Base-by-base conservation (phyloP, 2,113 vertebrate species). In the Meleagris gallopavo region DNA sequence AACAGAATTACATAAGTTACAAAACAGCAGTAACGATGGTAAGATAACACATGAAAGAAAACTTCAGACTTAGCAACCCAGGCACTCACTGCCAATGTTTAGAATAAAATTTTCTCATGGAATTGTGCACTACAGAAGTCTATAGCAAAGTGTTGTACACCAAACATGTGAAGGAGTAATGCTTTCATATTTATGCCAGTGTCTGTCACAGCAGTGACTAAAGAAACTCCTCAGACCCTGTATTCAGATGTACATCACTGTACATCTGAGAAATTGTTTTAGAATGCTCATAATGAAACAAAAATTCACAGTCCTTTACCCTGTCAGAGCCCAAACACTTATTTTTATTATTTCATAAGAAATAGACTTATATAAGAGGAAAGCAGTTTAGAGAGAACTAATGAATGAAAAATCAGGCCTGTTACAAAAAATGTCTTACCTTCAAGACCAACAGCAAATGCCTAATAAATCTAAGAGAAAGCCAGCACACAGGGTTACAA, bases 211-310 rank as follows among this genome's bases (percentile, higher is more conserved):
- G 52, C 40, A 86, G 45, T 48, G 40, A 61, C 66, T 84, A 61
- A 86, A 86, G 83, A 86, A 81, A 69, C 67, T 72, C 40, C 77
- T 83, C 77, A 52, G n/a, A 46, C 75, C 61, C 9, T 64, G 34
- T 19, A 64, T n/a, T 78, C 70, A 43, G 41, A 43, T 52, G 69
- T 57, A 48, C 61, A 52, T 48, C 69, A 72, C 60, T 27, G 21
- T 52, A 86, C 88, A 95, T 46, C 70, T 88, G 70, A 1, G 6
- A 92, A 81, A 57, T 88, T 90, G n/a, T 81, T 15, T 89, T 92
- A 29, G 41, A 36, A 76, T 21, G 71, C 18, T 43, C 7, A 17
- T 34, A 38, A 17, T 25, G 46, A 92, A 88, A 72, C 32, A 70
- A 74, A 74, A 27, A n/a, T 65, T 86, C 57, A 46, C 32, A 18